Percentiles rank a stretch among this genome's conserved stretches.
phyloP scores from a whole-genome alignment of 2,113 vertebrate species.

The Nerophis ophidion region DNA sequence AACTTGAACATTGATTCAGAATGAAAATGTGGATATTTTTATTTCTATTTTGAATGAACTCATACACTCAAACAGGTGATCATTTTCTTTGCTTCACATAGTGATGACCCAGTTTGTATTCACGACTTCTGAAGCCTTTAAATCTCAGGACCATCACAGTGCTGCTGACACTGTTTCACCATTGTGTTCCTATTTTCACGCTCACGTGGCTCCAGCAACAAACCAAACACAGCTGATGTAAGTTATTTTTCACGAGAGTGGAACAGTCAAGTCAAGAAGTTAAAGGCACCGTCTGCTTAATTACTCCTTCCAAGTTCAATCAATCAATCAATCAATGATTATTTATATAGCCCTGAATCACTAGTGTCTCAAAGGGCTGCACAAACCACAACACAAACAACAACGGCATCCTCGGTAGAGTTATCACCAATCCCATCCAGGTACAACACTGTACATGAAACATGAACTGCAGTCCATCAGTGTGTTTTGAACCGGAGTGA shows the following conservation, averaged over 20 bases:
- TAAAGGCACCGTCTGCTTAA: too few species aligned
- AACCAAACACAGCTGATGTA: conserved; percentile 14
- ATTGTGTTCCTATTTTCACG: conserved; percentile 15
- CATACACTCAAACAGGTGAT: not conserved
- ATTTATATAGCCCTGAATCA: too few species aligned
- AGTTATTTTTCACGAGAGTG: conserved; percentile 14
- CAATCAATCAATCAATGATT: too few species aligned
- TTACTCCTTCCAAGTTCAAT: conserved; percentile 1
- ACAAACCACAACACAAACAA: too few species aligned
- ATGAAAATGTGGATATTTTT: not conserved
- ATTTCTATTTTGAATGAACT: not conserved
- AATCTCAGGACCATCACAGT: conserved; percentile 40
- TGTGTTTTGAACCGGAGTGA: conserved; percentile 31
- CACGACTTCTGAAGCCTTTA: conserved; percentile 1
- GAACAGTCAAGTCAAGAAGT: conserved; percentile 7
- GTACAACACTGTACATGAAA: conserved; percentile 4
- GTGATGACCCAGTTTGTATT: not conserved
- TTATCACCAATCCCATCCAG: conserved; percentile 5
- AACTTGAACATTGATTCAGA: not conserved
- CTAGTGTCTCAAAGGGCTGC: too few species aligned
- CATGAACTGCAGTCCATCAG: conserved; percentile 11
- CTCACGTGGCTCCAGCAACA: not conserved
- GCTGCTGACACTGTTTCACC: conserved; percentile 43
- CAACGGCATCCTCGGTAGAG: too few species aligned
- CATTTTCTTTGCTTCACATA: not conserved